Evolutionary conservation across 2,113 vertebrate species (phyloP), one percentile per base, ranked within the genome.

Genomic region (Seriola rivoliana): DNA sequence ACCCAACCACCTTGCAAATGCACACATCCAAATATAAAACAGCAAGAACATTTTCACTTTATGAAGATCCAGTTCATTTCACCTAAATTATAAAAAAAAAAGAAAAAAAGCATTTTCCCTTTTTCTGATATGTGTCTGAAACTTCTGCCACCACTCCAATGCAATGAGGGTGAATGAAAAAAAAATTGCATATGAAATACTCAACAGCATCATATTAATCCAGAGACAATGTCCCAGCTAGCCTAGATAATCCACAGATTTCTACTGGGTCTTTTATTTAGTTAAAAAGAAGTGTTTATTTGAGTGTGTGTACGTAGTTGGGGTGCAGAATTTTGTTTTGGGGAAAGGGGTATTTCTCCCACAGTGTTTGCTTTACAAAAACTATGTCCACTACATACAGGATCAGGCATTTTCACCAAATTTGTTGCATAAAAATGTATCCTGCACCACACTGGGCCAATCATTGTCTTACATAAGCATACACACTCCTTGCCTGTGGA

Each of bases 21-120:
- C 44, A 67, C 9, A 63, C 52, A 48, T 55, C 14, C 19, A 64
- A 38, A 71, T 50, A 55, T 48, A 66, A 25, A 36, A 71, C 32
- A 23, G 23, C 10, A 34, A 50, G 7, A 54, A 62, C 13, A 11
- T 32, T 55, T 57, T 25, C 17, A 73, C 13, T 74, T 17, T 16
- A 44, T 44, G 5, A 38, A 29, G 21, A 73, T 58, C 11, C 21
- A 57, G 23, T 62, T 46, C 0, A 34, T 36, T 54, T 70, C 19
- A 54, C 67, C 9, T 16, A 34, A 32, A 68, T 50, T 23, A 19
- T 7, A 10, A 55, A 23, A 21, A 9, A 55, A 5, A 8, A 38
- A 38, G 5, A 8, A 5, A 29, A 29, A 36, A 36, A 36, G 34
- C 34, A 36, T 36, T 42, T 42, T 42, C 10, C 10, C 8, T 42